Conservation (phyloP, 1,140 invertebrate species). For the Scaptomyza graminum region DNA sequence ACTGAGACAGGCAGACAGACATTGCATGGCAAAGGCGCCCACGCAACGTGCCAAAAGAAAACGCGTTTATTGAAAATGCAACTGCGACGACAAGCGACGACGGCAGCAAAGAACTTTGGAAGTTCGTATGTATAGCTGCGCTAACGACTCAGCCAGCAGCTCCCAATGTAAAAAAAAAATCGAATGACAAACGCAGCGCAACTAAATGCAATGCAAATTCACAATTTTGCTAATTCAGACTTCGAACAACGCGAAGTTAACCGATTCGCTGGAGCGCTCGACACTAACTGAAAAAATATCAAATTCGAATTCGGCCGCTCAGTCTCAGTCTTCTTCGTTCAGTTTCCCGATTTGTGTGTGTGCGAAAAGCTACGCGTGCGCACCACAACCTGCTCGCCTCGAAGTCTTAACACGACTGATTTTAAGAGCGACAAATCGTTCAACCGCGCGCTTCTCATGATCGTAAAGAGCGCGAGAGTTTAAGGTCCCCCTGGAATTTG, state of each 20-base stretch:
- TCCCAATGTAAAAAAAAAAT: conserved; percentile 10
- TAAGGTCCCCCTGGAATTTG: too few species aligned
- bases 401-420: conserved; percentile 42
- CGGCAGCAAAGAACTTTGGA: conserved; percentile 44
- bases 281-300: conserved; percentile 48
- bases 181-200: conserved; percentile 14
- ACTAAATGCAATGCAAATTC: conserved; percentile 21
- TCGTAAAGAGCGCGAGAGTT: conserved; percentile 16
- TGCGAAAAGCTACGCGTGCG: conserved; percentile 41
- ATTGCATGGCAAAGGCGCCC: conserved; percentile 58
- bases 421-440: conserved; percentile 16
- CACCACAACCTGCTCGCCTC: conserved; percentile 42
- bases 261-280: conserved; percentile 56
- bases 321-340: conserved; percentile 29
- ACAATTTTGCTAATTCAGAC: conserved; percentile 26
- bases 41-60: conserved; percentile 72
- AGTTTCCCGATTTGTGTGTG: conserved; percentile 23
- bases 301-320: conserved; percentile 33
- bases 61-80: conserved; percentile 78
- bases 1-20: conserved; percentile 28
- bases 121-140: conserved; percentile 16
- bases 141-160: conserved; percentile 31
- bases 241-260: conserved; percentile 46
- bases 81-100: conserved; percentile 42
- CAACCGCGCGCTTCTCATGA: neutral